Conservation (phyloP, 2,888 invertebrate species). For the Tipula vernalis region DNA sequence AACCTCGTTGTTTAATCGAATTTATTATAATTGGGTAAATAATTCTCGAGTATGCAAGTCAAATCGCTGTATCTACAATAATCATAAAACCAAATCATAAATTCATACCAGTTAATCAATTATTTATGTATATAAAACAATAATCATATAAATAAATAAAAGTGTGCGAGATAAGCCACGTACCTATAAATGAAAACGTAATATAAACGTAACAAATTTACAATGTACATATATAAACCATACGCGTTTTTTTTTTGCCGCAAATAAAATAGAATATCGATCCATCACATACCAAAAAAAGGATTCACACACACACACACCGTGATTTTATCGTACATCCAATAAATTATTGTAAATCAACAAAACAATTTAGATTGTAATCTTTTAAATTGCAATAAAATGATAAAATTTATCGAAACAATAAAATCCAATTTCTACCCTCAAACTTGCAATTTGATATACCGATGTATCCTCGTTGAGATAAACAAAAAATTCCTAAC, state of each 20-base stretch:
- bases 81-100: not conserved
- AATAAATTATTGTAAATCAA: not conserved
- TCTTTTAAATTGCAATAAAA: not conserved
- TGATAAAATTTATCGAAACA: not conserved
- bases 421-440: not conserved
- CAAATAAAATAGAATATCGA: too few species aligned
- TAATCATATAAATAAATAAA: not conserved
- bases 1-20: too few species aligned
- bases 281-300: too few species aligned
- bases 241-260: too few species aligned
- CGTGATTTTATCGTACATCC: not conserved
- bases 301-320: not conserved
- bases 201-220: not conserved
- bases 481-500: not conserved
- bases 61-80: too few species aligned
- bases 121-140: not conserved
- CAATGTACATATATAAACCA: not conserved
- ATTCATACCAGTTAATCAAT: not conserved
- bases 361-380: not conserved
- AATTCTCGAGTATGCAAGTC: too few species aligned
- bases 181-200: not conserved
- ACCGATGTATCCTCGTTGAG: not conserved
- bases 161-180: not conserved
- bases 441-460: not conserved
- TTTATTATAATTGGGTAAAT: too few species aligned